These are phyloP conservation scores for Helicoverpa assulta DNA, from an alignment of 2,888 invertebrate genomes.

Conservation along the genomic window DNA sequence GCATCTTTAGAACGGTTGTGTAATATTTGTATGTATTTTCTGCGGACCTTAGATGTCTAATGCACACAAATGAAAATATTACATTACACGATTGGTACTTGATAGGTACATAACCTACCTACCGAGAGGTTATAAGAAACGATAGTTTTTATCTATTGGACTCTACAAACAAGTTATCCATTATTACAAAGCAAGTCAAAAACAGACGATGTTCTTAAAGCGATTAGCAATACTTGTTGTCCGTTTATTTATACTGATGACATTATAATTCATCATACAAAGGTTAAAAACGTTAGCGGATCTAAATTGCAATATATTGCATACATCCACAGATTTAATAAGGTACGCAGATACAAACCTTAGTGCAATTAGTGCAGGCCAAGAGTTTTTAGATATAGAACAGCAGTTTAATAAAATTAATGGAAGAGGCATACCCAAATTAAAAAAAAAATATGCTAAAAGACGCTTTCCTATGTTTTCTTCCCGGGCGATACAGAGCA, in stretches of 20 bases:
- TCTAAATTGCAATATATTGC: slow-evolving; percentile 35
- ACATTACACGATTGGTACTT: not conserved
- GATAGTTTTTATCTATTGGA: slow-evolving; percentile 16
- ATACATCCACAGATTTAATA: slow-evolving; percentile 28
- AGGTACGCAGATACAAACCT: not conserved
- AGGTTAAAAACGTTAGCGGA: slow-evolving; percentile 39
- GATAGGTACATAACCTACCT: not conserved
- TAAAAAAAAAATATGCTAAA: too few relatives aligned
- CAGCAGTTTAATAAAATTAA: too few relatives aligned
- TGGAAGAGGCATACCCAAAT: too few relatives aligned
- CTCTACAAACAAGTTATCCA: slow-evolving; percentile 40
- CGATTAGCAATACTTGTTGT: slow-evolving; percentile 38
- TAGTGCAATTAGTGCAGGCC: not conserved
- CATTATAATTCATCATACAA: slow-evolving; percentile 50
- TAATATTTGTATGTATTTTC: too few relatives aligned
- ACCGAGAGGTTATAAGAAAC: slow-evolving; percentile 27
- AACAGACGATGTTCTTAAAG: slow-evolving; percentile 37
- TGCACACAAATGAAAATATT: too few relatives aligned
- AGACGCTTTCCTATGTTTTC: too few relatives aligned
- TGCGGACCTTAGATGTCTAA: too few relatives aligned
- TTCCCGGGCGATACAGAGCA: too few relatives aligned
- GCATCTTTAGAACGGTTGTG: too few relatives aligned
- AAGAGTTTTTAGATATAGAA: not conserved
- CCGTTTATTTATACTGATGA: slow-evolving; percentile 58
- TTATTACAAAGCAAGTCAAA: slow-evolving; percentile 34